Evolutionary conservation across 2,888 invertebrate genomes (phyloP), one percentile per base, ranked within the genome.

Genomic region (Brenthis hecate): DNA sequence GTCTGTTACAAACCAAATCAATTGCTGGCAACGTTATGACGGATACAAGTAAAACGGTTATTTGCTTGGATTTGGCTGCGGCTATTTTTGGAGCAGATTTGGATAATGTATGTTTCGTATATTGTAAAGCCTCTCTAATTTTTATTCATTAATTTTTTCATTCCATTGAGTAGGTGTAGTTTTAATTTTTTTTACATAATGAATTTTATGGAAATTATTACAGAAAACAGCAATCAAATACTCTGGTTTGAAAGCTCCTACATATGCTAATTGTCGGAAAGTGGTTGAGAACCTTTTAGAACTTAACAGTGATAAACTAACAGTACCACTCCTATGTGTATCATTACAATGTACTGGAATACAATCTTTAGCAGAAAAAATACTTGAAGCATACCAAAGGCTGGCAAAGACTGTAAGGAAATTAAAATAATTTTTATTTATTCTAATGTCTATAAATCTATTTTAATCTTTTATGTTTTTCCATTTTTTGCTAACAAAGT

Each of bases 51-150:
- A 95, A 94, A 85, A 89, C 92, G 36, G 92, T 95, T 0, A 85
- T 95, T 58, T 95, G 95, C 74, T 82, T 95, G 48, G 95, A 95
- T 79, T 80, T 95, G 56, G 94, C 95, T 48, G 91, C 94, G 6
- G 78, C 81, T 11, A 73, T 90, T n/a, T 77, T 92, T 36, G 93
- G 93, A 50, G 84, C 87, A 48, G 87, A 89, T 63, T 88, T 95
- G 66, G 95, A 95, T 81, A 79, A 85, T 79, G 94, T 94, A 81
- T 81, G 84, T 76, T 13, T 60, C 43, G 11, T 50, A 48, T 55
- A 6, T 8, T 23, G 13, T 55, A 19, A 19, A 13, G n/a, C 28
- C 28, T 4, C 0, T 11, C 11, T 43, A 43, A 43, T 43, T 43
- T 28, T 43, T 43, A 11, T 43, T 11, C 2, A 11, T 43, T 8